Conservation (phyloP, 2,888 invertebrate species). For the Xylocampa areola region DNA sequence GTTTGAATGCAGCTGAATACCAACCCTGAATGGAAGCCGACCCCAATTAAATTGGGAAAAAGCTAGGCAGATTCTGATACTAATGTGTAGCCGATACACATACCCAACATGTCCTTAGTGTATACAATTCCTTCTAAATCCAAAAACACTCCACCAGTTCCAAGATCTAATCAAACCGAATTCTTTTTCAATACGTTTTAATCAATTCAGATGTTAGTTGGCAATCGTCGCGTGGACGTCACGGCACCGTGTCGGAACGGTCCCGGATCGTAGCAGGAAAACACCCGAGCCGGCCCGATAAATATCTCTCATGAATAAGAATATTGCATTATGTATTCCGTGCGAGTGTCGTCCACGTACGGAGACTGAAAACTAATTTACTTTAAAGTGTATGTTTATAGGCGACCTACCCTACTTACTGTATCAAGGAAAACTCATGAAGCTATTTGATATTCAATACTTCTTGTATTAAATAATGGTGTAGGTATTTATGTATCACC, state of each 20-base stretch:
- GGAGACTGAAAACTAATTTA: slow-evolving; percentile 65
- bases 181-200: slow-evolving; percentile 31
- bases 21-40: too few species aligned
- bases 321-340: slow-evolving; percentile 82
- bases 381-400: slow-evolving; percentile 60
- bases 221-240: slow-evolving; percentile 21
- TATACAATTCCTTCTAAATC: neutral
- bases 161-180: slow-evolving; percentile 13
- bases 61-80: too few species aligned
- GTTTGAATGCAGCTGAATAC: too few species aligned
- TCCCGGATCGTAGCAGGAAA: slow-evolving; percentile 24
- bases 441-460: neutral
- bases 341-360: slow-evolving; percentile 58
- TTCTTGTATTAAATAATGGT: neutral
- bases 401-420: slow-evolving; percentile 14
- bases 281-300: slow-evolving; percentile 65
- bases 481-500: slow-evolving; percentile 7
- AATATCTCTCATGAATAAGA: slow-evolving; percentile 85
- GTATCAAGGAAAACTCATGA: slow-evolving; percentile 9
- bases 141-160: neutral
- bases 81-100: too few species aligned
- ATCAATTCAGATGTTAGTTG: slow-evolving; percentile 52
- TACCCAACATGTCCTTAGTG: too few species aligned
- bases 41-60: too few species aligned
- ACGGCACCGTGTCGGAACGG: slow-evolving; percentile 17